Percentiles rank a stretch among this genome's conserved stretches.
These are phyloP conservation scores for Neodiprion fabricii DNA, from an alignment of 1,140 invertebrate genomes.

Conservation along the genomic window DNA sequence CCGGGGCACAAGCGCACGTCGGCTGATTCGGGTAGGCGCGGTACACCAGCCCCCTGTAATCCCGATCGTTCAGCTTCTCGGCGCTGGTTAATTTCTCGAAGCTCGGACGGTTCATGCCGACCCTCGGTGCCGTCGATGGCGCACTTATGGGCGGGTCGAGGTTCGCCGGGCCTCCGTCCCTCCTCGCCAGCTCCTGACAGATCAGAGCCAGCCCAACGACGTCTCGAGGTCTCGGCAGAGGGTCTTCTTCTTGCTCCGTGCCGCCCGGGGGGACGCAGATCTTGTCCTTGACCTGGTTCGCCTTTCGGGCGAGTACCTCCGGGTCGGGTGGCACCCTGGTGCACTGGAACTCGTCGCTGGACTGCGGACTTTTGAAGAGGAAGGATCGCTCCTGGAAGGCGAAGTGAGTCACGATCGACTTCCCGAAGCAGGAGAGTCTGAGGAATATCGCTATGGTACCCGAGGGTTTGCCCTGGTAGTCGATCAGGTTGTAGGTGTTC, in stretches of 20 bases:
- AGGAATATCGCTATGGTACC: slow-evolving; percentile 38
- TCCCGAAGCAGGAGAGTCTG: slow-evolving; percentile 42
- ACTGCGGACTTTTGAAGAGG: slow-evolving; percentile 40
- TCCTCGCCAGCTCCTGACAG: slow-evolving; percentile 25
- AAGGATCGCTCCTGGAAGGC: slow-evolving; percentile 36
- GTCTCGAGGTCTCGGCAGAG: slow-evolving; percentile 14
- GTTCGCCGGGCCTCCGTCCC: slow-evolving; percentile 17
- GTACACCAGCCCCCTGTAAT: slow-evolving; percentile 43
- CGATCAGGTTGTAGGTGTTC: slow-evolving; percentile 35
- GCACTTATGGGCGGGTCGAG: background rate
- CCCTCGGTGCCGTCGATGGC: slow-evolving; percentile 21
- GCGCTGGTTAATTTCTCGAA: slow-evolving; percentile 44
- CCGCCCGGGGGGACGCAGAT: slow-evolving; percentile 13
- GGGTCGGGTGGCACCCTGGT: slow-evolving; percentile 21
- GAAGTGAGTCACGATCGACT: slow-evolving; percentile 40
- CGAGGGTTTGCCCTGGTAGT: slow-evolving; percentile 18
- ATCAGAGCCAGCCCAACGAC: slow-evolving; percentile 24
- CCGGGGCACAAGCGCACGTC: slow-evolving; percentile 41
- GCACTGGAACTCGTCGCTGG: slow-evolving; percentile 41
- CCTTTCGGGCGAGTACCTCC: slow-evolving; percentile 9
- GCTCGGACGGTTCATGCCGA: slow-evolving; percentile 35
- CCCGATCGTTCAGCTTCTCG: slow-evolving; percentile 46
- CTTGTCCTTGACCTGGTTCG: background rate
- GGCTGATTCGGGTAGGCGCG: slow-evolving; percentile 42
- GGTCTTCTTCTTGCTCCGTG: slow-evolving; percentile 10